Evolutionary conservation across 2,113 vertebrate species (phyloP).

Genomic region (Amphiprion percula): DNA sequence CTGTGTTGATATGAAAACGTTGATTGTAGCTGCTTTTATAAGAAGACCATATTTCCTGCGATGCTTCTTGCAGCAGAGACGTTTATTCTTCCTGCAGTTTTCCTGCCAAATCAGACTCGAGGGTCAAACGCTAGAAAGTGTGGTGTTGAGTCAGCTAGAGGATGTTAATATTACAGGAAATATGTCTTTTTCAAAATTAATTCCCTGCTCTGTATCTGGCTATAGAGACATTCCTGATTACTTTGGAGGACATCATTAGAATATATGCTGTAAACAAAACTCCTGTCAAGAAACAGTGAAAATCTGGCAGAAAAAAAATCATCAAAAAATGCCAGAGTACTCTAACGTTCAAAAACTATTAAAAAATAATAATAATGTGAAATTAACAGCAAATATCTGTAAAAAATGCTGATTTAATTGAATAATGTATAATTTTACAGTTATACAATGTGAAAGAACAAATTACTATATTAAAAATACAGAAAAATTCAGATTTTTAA

Average conservation of each 20-base stretch:
- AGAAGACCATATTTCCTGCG: neutral
- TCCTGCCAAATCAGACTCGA: neutral
- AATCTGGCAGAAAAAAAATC: neutral
- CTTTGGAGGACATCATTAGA: neutral
- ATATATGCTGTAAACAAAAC: no score
- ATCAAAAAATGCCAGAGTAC: no score
- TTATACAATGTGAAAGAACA: no score
- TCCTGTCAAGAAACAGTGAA: neutral
- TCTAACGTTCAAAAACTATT: no score
- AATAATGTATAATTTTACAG: no score
- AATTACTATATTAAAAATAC: no score
- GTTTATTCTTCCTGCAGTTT: neutral
- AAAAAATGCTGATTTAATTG: no score
- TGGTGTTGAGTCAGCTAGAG: slow-evolving; percentile 17
- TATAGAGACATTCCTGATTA: neutral
- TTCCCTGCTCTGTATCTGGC: neutral
- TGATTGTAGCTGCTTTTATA: neutral
- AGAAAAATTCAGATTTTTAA: no score
- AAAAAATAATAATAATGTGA: no score
- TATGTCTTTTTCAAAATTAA: neutral
- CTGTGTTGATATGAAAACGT: neutral
- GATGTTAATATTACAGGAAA: slow-evolving; percentile 12
- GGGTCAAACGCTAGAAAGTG: neutral
- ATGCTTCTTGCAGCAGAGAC: neutral
- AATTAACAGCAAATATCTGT: no score